These are phyloP conservation scores for Palythoa grandis DNA, from an alignment of 92 coral and sea anemone species.

Conservation along the genomic window DNA sequence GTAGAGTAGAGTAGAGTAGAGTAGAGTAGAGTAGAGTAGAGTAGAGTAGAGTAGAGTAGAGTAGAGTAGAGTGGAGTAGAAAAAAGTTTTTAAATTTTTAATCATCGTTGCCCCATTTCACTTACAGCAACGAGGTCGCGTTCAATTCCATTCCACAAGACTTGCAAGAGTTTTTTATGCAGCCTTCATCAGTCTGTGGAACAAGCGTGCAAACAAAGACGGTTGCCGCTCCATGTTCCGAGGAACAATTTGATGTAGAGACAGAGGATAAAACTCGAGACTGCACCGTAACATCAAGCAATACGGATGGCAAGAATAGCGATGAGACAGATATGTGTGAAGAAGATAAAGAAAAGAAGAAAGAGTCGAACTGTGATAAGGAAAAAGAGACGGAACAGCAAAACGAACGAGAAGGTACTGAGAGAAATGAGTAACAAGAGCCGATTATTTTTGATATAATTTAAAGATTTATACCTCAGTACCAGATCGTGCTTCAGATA, in stretches of 20 bases:
- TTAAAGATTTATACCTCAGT: background rate
- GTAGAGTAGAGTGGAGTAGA: constrained; percentile 1
- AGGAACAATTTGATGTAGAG: background rate
- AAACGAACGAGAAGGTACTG: background rate
- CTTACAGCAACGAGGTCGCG: background rate
- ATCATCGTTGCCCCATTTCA: background rate
- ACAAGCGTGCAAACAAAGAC: background rate
- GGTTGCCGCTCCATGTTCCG: background rate
- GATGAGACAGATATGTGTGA: background rate
- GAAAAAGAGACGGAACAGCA: background rate
- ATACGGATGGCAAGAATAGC: background rate
- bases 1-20: background rate
- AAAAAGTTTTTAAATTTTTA: background rate
- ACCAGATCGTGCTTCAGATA: background rate
- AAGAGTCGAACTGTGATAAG: background rate
- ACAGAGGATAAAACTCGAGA: background rate
- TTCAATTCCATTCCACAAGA: constrained; percentile 25
- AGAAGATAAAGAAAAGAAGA: background rate
- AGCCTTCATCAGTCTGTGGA: background rate
- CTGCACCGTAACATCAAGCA: background rate
- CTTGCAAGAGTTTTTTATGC: constrained; percentile 22
- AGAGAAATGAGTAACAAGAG: background rate
- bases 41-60: background rate
- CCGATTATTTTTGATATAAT: background rate
- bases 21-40: constrained; percentile 15